Base-by-base conservation (phyloP, 2,113 vertebrate genomes). In the Siphamia tubifer region DNA sequence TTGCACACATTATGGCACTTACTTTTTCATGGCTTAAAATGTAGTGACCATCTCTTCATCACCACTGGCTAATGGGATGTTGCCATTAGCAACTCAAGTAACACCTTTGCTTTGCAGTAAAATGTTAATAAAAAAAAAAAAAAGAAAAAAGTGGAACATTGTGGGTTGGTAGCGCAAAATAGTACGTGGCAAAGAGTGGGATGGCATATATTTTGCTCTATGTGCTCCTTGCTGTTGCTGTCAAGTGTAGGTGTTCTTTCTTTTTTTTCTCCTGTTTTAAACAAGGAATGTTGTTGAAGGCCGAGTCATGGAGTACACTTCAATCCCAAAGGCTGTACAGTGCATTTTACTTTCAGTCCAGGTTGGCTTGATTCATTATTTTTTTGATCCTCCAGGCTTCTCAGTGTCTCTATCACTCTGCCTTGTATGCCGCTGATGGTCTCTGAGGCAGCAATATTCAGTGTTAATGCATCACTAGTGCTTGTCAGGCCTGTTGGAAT, bases 81-180 rank as follows among this genome's bases (percentile, higher is more conserved):
- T 86, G 87, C 88, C 57, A 82, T 84, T 85, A 87, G 87, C 85
- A 90, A 88, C 85, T 56, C 66, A 66, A 47, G 53, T 66, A 21
- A 55, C 25, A 24, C 38, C 48, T 61, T 62, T 53, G 19, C 58
- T 60, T 20, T 21, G 10, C 11, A 39, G 6, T 6, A 13, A 44
- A 9, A 49, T 3, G 3, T 3, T 1, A 19, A 62, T 3, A 5
- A 15, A 8, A 4, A 24, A 21, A 42, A 25, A 1, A 19, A 62
- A 4, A 5, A 15, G 6, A 4, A 24, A 21, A 42, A 25, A 47
- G 11, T n/a, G n/a, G n/a, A 36, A 55, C 49, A 23, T 4, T 48
- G 32, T 39, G 11, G 30, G 51, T 25, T 23, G 34, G 40, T 35
- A 36, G 17, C 12, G 34, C 20, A 48, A 56, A 55, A 73, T 21